Evolutionary conservation across 2,888 invertebrate genomes (phyloP), one percentile per base, ranked within the genome.

Genomic region (Trichacis sp.): DNA sequence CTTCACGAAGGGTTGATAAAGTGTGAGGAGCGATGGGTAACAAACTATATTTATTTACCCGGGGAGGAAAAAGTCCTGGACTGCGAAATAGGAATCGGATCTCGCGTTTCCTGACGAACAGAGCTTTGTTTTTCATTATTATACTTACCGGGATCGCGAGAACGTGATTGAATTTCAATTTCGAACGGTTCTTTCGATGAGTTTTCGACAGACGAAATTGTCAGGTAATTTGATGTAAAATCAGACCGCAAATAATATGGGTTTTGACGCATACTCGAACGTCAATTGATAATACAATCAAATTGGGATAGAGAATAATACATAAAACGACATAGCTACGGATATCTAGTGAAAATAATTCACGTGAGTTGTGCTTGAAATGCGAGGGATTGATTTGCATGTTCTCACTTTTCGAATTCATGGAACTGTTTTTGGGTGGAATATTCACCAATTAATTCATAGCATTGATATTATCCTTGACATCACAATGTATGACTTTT

Each of bases 1-100:
- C 60, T 42, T 48, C 58, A 54, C 49, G 60, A 40, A 57, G 57
- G 54, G 55, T 56, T 47, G 49, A 51, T 55, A 2, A 29, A 53
- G 58, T 24, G 24, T 8, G 24, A 24, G 24, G 24, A 24, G 54
- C 55, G 51, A 40, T 53, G 50, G 24, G 30, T 47, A 53, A 48
- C 56, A 42, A 52, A 57, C 63, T 63, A 54, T 64, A 59, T 64
- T 64, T 63, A 46, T 63, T 45, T 52, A 47, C 15, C 47, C 18
- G 38, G 42, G 42, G 40, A 43, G 53, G 17, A 53, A 36, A 48
- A 49, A 12, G n/a, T n/a, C n/a, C n/a, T n/a, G 38, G 38, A 14
- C 3, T 3, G 12, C n/a, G n/a, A 38, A 38, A 12, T 3, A 38
- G 38, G 12, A 14, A 38, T 11, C 14, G 12, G 38, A 12, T 38